These are phyloP conservation scores for Allolobophora icterica DNA, from an alignment of 2,888 invertebrate genomes.

Conservation along the genomic window DNA sequence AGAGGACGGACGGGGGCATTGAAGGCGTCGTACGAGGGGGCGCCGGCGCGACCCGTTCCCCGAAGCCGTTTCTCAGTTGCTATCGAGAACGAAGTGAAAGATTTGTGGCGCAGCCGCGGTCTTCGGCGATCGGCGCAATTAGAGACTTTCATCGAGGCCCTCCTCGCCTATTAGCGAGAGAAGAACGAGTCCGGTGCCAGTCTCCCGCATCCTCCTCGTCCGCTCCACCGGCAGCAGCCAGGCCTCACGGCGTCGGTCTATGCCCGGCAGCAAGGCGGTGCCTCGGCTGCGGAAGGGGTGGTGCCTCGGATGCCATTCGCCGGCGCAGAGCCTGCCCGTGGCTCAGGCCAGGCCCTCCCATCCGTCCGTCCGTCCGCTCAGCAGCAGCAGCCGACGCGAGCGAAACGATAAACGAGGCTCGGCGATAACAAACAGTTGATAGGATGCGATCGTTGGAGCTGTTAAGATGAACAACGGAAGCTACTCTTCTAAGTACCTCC, in stretches of 20 bases:
- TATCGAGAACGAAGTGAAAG: constrained; percentile 15
- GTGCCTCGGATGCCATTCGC: constrained; percentile 19
- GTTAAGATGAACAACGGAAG: constrained; percentile 18
- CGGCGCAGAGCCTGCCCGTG: not conserved
- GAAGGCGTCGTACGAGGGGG: constrained; percentile 17
- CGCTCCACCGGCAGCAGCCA: not conserved
- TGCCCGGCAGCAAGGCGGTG: constrained; percentile 8
- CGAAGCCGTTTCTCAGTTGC: constrained; percentile 20
- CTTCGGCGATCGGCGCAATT: constrained; percentile 18
- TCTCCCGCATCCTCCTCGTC: not conserved
- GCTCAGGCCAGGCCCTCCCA: not conserved
- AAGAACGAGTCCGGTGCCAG: not conserved
- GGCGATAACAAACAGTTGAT: constrained; percentile 27
- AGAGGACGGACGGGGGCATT: not conserved
- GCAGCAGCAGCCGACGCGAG: not conserved
- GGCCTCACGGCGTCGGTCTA: not conserved
- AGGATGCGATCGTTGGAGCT: not conserved
- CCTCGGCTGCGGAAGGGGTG: not conserved
- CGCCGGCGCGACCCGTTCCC: constrained; percentile 12
- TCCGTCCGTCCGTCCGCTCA: not conserved
- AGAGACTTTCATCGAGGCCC: constrained; percentile 2
- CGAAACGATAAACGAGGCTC: not conserved
- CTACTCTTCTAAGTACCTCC: not conserved
- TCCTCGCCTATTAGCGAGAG: constrained; percentile 20
- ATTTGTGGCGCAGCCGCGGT: constrained; percentile 22